Evolutionary conservation across 2,888 invertebrate species (phyloP), one percentile per base, ranked within the genome.

Genomic region (Ectobius pallidus): DNA sequence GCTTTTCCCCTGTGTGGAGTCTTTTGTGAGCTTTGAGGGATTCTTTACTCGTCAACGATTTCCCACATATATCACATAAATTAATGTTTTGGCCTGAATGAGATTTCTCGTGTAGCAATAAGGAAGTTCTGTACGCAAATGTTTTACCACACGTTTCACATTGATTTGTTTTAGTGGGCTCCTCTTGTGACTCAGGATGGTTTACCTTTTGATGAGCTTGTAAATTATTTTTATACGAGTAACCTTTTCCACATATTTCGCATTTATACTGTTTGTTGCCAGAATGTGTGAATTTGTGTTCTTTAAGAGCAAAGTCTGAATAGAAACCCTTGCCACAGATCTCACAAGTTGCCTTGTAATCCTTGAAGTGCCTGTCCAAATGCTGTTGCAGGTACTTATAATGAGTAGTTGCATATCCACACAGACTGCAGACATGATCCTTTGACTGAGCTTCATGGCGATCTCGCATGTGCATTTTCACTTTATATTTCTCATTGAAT

Each of bases 241-340:
- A 76, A 22, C 73, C 69, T 55, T 76, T 76, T 69, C 85, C 86
- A 75, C 87, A 87, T 58, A 84, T 83, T 74, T 86, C 85, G 76
- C 87, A 87, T n/a, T 84, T 84, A 72, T 86, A 83, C 69, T 86
- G 86, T 67, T 69, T 73, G 63, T 85, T 86, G 67, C 82, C 70
- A 85, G 86, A 22, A 85, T 86, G 80, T 87, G 87, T 34, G 85
- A 87, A 78, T 88, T 88, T 77, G 86, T 86, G 81, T 88, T 88
- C 70, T 87, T 87, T 77, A 85, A 83, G 74, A 86, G 84, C 74
- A 79, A 84, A 39, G 85, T 84, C 69, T 84, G 81, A 76, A 86
- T 84, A 81, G 85, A 85, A 87, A n/a, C 86, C 86, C 79, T 87
- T 86, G 76, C 85, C 85, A 78, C 87, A 87, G 6, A 84, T 82